Conservation (phyloP, 2,797 vertebrate genomes). For the Coilia nasus region DNA sequence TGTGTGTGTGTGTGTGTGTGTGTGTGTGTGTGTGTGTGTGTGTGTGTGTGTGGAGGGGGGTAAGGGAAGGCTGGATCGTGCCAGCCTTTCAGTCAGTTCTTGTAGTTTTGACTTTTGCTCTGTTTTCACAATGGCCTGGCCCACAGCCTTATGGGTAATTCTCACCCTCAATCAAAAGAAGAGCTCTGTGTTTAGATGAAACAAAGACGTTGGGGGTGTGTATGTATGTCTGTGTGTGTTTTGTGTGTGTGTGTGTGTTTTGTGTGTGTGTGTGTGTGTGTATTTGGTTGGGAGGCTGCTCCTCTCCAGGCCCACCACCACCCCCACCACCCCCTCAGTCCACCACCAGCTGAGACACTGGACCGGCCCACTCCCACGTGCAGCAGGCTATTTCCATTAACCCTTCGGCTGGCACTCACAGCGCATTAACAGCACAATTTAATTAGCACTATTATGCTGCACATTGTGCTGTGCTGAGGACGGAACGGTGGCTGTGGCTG, state of each 20-base stretch:
- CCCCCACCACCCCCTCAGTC: neutral
- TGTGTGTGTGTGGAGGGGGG: neutral
- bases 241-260: no score
- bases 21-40: neutral
- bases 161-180: slow-evolving; percentile 4
- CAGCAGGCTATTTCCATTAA: neutral
- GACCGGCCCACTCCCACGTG: neutral
- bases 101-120: slow-evolving; percentile 15
- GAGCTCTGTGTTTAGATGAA: neutral
- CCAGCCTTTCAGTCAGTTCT: neutral
- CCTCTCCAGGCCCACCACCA: no score
- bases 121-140: slow-evolving; percentile 19
- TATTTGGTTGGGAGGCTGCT: no score
- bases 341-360: neutral
- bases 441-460: neutral
- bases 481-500: neutral
- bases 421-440: neutral
- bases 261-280: no score
- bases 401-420: neutral
- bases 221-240: no score
- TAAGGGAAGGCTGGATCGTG: neutral
- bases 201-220: neutral
- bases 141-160: slow-evolving; percentile 13
- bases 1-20: slow-evolving; percentile 5
- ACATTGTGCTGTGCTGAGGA: neutral